These are phyloP conservation scores for Pseudocheirus occidentalis DNA, from an alignment of 2,797 vertebrate species.

Conservation along the genomic window DNA sequence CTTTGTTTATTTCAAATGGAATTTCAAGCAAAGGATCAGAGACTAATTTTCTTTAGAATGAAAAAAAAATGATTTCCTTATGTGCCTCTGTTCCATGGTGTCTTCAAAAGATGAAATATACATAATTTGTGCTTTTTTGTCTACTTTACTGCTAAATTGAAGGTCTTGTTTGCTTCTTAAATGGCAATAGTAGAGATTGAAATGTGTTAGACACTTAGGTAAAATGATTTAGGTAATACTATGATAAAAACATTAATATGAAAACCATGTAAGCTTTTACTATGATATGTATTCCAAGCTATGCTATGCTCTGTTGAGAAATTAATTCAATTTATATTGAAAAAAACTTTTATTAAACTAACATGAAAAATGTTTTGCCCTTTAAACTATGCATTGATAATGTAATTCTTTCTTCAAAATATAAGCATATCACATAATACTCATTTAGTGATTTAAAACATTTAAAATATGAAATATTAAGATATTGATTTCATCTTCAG, in stretches of 20 bases:
- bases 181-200: background rate
- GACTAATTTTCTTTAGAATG: background rate
- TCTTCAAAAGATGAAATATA: background rate
- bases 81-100: background rate
- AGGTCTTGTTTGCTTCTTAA: background rate
- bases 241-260: background rate
- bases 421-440: slow-evolving; percentile 43
- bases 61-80: background rate
- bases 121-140: background rate
- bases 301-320: slow-evolving; percentile 12
- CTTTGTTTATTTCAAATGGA: background rate
- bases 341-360: slow-evolving; percentile 49
- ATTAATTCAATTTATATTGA: slow-evolving; percentile 46
- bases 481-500: slow-evolving; percentile 71
- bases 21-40: background rate
- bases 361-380: slow-evolving; percentile 52
- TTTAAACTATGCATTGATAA: slow-evolving; percentile 70
- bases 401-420: slow-evolving; percentile 69
- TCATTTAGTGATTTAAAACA: slow-evolving; percentile 74
- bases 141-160: background rate
- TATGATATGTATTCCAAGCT: background rate
- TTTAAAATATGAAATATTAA: slow-evolving; percentile 37
- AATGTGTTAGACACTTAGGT: background rate
- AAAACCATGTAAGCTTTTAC: background rate
- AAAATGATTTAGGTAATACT: background rate